Percentiles rank a stretch among this genome's conserved stretches.
phyloP scores from a whole-genome alignment of 2,888 invertebrate species.

The Tachina grossa region DNA sequence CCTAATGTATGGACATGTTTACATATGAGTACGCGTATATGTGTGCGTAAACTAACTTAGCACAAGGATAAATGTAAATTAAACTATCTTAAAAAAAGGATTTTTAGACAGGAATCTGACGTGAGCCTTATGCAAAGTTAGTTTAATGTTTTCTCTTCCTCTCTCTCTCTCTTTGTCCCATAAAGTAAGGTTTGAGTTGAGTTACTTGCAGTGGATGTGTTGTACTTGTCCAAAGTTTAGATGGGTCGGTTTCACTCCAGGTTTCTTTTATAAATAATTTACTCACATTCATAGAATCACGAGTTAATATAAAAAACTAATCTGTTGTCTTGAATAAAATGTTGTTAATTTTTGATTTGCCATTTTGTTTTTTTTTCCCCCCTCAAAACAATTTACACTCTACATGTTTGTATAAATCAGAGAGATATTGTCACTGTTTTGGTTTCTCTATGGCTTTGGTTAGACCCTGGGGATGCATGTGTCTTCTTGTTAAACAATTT shows the following conservation, averaged over 20 bases:
- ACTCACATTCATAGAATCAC: neutral
- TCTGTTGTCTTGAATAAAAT: constrained; percentile 60
- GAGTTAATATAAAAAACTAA: constrained; percentile 57
- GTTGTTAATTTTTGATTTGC: constrained; percentile 72
- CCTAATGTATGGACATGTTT: too few species aligned
- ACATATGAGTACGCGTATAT: constrained; percentile 27
- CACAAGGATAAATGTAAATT: constrained; percentile 81
- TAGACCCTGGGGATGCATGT: constrained; percentile 43
- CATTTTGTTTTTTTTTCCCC: constrained; percentile 38
- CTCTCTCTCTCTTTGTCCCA: neutral
- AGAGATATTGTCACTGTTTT: constrained; percentile 55
- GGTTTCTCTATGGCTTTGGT: constrained; percentile 33
- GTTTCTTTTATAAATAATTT: neutral
- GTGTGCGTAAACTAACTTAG: constrained; percentile 57
- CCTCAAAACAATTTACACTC: neutral
- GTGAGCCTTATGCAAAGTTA: constrained; percentile 57
- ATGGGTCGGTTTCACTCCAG: neutral
- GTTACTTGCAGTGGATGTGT: neutral
- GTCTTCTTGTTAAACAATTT: constrained; percentile 63
- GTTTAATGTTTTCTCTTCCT: constrained; percentile 24
- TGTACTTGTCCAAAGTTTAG: neutral
- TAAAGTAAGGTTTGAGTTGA: constrained; percentile 13
- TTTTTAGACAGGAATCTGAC: constrained; percentile 68
- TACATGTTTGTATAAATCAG: constrained; percentile 6
- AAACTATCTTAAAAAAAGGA: constrained; percentile 77